Evolutionary conservation across 2,113 vertebrate genomes (phyloP).

Genomic region (Megaptera novaeangliae): DNA sequence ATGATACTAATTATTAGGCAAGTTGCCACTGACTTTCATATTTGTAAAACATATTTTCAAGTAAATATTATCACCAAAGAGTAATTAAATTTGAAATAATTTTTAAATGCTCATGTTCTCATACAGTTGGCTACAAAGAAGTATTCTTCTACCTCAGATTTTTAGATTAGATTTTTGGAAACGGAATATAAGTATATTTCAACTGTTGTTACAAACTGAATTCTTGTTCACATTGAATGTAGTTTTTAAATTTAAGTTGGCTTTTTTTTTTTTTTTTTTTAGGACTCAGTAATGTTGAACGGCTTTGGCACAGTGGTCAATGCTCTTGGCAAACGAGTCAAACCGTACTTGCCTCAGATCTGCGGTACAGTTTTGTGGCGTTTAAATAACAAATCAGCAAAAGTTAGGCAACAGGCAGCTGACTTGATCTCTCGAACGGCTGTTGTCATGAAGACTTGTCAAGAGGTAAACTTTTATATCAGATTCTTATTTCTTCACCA

Average conservation of each 20-base stretch:
- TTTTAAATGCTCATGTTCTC: not conserved
- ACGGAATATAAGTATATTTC: not conserved
- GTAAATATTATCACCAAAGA: not conserved
- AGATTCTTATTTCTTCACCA: not conserved
- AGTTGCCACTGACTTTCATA: not conserved
- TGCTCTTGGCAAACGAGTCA: constrained; percentile 97
- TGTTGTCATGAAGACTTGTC: constrained; percentile 99
- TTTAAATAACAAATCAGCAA: constrained; percentile 98
- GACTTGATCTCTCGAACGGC: constrained; percentile 98
- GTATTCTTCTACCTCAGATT: not conserved
- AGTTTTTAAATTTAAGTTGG: not conserved
- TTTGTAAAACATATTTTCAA: not conserved
- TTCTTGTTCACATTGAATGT: not conserved
- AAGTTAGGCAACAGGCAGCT: constrained; percentile 97
- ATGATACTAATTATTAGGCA: not conserved
- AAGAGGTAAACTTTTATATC: constrained; percentile 87
- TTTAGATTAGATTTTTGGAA: not conserved
- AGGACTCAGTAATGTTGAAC: constrained; percentile 98
- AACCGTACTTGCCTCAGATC: constrained; percentile 98
- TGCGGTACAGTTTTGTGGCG: constrained; percentile 99
- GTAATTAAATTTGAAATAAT: not conserved
- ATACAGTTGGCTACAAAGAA: not conserved
- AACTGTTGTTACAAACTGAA: not conserved
- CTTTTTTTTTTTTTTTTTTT: not conserved
- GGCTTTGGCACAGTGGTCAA: constrained; percentile 99